Percentiles rank a stretch among this genome's conserved stretches.
These are phyloP conservation scores for Heterodera carotae DNA, from an alignment of 1,140 invertebrate species.

Conservation along the genomic window DNA sequence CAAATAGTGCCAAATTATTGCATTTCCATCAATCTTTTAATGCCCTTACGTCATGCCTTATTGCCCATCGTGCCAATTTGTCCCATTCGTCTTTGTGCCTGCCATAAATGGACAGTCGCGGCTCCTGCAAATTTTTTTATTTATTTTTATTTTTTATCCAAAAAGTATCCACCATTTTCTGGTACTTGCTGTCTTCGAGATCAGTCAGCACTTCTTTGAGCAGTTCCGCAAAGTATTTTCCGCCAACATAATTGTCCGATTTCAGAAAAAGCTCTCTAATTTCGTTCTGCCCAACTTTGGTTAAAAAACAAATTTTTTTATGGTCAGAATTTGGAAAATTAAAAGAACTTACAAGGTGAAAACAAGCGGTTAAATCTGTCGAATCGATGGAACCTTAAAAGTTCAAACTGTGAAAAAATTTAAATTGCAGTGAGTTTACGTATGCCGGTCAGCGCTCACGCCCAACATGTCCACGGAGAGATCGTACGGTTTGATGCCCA, in stretches of 20 bases:
- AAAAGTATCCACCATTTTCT: constrained; percentile 71
- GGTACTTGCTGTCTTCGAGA: constrained; percentile 97
- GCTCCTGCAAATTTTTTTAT: constrained; percentile 69
- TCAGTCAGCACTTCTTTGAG: constrained; percentile 93
- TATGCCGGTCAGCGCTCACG: constrained; percentile 79
- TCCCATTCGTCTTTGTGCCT: constrained; percentile 90
- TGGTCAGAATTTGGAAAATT: background rate
- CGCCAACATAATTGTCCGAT: constrained; percentile 93
- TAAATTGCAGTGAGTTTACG: constrained; percentile 36
- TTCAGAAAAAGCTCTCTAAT: constrained; percentile 96
- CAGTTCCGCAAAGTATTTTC: constrained; percentile 94
- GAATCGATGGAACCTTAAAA: constrained; percentile 90
- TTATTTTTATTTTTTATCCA: background rate
- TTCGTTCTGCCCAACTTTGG: constrained; percentile 83
- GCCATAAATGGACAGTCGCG: constrained; percentile 96
- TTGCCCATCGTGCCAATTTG: constrained; percentile 91
- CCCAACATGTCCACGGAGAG: constrained; percentile 98
- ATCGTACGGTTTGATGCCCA: constrained; percentile 96
- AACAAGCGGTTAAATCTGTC: constrained; percentile 99
- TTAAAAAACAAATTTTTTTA: background rate
- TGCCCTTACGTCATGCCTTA: constrained; percentile 71
- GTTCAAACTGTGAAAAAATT: constrained; percentile 97
- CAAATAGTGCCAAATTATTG: too few species aligned
- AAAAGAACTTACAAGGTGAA: constrained; percentile 74
- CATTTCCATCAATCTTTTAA: too few species aligned